Conservation (phyloP, 2,113 vertebrate genomes). For the Ictidomys tridecemlineatus region DNA sequence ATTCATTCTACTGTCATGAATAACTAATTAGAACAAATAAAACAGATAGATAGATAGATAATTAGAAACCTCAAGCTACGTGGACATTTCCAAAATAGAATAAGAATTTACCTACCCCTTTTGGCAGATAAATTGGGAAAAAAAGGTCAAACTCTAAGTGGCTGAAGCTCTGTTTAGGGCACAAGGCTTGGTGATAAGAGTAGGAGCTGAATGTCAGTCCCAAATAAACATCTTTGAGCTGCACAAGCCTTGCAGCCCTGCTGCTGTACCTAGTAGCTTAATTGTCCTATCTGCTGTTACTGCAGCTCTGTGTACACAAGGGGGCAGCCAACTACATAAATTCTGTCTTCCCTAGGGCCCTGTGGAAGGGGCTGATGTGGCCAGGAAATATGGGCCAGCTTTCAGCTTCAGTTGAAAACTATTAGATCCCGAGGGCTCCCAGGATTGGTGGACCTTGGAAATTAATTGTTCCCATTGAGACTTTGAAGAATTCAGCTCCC, state of each 20-base stretch:
- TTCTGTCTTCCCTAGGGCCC: neutral
- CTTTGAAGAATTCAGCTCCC: neutral
- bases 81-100: conserved; percentile 22
- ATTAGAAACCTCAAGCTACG: neutral
- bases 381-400: neutral
- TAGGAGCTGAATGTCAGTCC: neutral
- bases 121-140: neutral
- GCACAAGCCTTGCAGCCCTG: neutral
- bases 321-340: conserved; percentile 59
- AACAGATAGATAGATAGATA: neutral
- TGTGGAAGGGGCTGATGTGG: neutral
- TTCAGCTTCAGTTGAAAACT: neutral
- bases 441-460: neutral
- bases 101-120: neutral
- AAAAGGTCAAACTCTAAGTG: neutral
- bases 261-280: neutral
- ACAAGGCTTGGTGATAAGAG: neutral
- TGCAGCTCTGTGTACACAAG: conserved; percentile 42
- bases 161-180: neutral
- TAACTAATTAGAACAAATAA: neutral
- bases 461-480: conserved; percentile 19
- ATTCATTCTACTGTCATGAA: too few relatives aligned
- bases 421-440: neutral
- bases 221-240: neutral
- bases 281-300: neutral